These are phyloP conservation scores for Spheniscus mendiculus DNA, from an alignment of 2,113 vertebrate species.

Conservation along the genomic window DNA sequence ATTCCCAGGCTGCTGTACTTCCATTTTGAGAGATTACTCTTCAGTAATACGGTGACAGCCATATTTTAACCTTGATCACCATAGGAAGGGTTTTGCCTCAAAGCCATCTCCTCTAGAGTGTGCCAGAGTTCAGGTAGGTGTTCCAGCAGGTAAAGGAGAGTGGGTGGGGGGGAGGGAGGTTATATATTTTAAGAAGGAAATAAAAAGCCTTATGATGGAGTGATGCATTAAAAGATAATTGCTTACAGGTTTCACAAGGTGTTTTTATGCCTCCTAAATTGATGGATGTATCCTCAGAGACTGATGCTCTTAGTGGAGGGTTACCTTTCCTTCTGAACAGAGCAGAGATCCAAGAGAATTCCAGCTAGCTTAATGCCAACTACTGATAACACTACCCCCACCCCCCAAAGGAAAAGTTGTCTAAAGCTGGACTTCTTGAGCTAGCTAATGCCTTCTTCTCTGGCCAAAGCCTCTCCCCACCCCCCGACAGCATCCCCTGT, in stretches of 20 bases:
- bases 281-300: neutral
- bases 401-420: neutral
- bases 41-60: neutral
- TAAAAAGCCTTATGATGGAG: neutral
- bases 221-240: slow-evolving; percentile 13
- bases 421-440: neutral
- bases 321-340: neutral
- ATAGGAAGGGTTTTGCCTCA: neutral
- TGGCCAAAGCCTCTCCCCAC: neutral
- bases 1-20: neutral
- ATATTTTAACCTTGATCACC: neutral
- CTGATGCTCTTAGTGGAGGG: neutral
- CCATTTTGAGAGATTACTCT: neutral
- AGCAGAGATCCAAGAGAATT: neutral
- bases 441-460: neutral
- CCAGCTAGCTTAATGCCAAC: neutral
- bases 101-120: neutral
- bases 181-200: neutral
- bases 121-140: neutral
- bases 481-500: neutral
- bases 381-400: neutral
- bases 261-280: slow-evolving; percentile 30
- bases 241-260: slow-evolving; percentile 1
- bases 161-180: neutral
- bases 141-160: neutral